phyloP scores from a whole-genome alignment of 2,113 vertebrate genomes.

The Callocephalon fimbriatum region DNA sequence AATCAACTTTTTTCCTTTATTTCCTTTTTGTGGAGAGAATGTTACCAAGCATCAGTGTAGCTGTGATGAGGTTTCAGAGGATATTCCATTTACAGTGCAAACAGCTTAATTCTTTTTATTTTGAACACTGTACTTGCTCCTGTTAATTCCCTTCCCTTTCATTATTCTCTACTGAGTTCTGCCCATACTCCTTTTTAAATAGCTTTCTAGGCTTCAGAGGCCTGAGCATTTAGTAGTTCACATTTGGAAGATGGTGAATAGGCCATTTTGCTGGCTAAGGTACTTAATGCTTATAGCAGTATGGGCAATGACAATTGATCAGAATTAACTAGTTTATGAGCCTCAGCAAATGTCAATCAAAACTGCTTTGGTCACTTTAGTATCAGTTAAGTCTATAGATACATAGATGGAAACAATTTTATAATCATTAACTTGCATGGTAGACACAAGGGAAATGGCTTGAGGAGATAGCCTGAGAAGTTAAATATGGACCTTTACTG shows the following conservation, averaged over 20 bases:
- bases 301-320: not conserved
- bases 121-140: slow-evolving; percentile 43
- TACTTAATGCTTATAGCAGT: not conserved
- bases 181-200: not conserved
- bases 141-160: slow-evolving; percentile 1
- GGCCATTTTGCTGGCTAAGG: not conserved
- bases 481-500: slow-evolving; percentile 26
- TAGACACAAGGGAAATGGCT: not conserved
- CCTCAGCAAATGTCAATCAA: not conserved
- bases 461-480: slow-evolving; percentile 20
- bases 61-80: not conserved
- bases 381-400: not conserved
- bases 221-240: not conserved
- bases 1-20: slow-evolving; percentile 43
- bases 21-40: slow-evolving; percentile 48
- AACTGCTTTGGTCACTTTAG: not conserved
- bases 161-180: slow-evolving; percentile 21
- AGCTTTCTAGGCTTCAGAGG: not conserved
- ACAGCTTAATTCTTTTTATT: slow-evolving; percentile 15
- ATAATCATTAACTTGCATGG: not conserved
- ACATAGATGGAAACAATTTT: slow-evolving; percentile 9
- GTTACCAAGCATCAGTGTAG: not conserved
- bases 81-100: slow-evolving; percentile 44
- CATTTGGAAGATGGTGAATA: not conserved
- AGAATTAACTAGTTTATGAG: not conserved